A percentile compares a stretch with the other conserved stretches of the same genome.
phyloP scores from a whole-genome alignment of 1,140 invertebrate genomes.

The Megalonaias nervosa region DNA sequence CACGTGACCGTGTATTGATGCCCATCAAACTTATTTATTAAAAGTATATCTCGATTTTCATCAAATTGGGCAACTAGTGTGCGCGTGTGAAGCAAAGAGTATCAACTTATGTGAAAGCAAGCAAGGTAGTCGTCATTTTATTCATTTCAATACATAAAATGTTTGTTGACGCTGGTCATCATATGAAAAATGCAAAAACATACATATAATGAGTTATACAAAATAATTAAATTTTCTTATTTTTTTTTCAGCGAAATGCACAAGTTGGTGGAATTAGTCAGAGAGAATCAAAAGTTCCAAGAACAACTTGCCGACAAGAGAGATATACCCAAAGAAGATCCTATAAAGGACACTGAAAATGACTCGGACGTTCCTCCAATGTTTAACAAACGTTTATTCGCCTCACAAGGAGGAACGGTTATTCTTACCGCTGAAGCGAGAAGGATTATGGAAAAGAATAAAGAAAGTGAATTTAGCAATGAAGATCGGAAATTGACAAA shows the following conservation, averaged over 20 bases:
- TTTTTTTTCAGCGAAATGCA: constrained; percentile 46
- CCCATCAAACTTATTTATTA: no score
- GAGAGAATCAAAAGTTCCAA: constrained; percentile 48
- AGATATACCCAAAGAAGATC: constrained; percentile 25
- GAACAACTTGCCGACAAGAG: constrained; percentile 41
- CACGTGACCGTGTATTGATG: no score
- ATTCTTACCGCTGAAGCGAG: constrained; percentile 54
- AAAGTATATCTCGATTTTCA: no score
- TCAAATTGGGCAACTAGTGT: no score
- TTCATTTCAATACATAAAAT: no score
- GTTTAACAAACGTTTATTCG: constrained; percentile 62
- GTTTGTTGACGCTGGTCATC: no score
- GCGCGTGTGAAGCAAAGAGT: no score
- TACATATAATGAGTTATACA: no score
- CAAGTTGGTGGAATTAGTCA: constrained; percentile 42
- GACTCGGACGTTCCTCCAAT: constrained; percentile 50
- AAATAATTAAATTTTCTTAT: neutral
- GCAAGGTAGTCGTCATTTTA: no score
- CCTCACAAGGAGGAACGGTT: constrained; percentile 48
- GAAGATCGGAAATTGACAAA: constrained; percentile 39
- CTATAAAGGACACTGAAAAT: constrained; percentile 19
- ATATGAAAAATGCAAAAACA: no score
- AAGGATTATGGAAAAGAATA: constrained; percentile 14
- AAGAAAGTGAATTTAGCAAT: constrained; percentile 21
- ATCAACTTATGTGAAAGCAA: no score